Evolutionary conservation across 2,888 invertebrate species (phyloP), one percentile per base, ranked within the genome.

Genomic region (Lepas anatifera): DNA sequence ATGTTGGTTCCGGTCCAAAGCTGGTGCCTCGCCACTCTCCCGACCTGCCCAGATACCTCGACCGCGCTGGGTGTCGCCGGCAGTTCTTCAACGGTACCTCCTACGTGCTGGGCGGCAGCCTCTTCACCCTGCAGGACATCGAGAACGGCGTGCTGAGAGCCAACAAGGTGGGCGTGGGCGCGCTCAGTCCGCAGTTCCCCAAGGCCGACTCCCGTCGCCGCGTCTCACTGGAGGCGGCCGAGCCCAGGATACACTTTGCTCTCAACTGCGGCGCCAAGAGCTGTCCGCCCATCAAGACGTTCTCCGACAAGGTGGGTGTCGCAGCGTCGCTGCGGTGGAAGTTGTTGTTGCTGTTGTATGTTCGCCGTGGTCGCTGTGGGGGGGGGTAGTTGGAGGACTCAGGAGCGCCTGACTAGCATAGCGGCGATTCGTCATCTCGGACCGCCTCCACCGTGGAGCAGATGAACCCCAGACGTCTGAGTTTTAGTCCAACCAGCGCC

Each of bases 101-200:
- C 67, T 83, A 83, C 74, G 76, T 80, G 43, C 81, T 83, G 70
- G 81, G 81, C 46, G 81, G 81, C 4, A 77, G 80, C 66, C 69
- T 75, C n/a, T 83, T 81, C 74, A 80, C 81, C 2, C 77, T 83
- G 32, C 81, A 82, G 72, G 82, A 82, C 68, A 81, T 83, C 68
- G 80, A 81, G 72, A 82, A 83, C 76, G 83, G 83, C 27, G 79
- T 83, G 43, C 76, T 83, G 32, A 75, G 83, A 68, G 80, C 77
- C 2, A 83, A 83, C 75, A 76, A 79, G 67, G 79, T 77, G 72
- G 82, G 81, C 37, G 77, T 80, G 18, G 63, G 64, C 66, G 70
- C 71, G 39, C 70, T 74, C 25, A 71, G 64, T 39, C 80, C 80
- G 76, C 82, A 82, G 35, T 83, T 83, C 75, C 78, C 79, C 10